Evolutionary conservation across 1,140 invertebrate species (phyloP).

Genomic region (Drosophila pseudoananassae): DNA sequence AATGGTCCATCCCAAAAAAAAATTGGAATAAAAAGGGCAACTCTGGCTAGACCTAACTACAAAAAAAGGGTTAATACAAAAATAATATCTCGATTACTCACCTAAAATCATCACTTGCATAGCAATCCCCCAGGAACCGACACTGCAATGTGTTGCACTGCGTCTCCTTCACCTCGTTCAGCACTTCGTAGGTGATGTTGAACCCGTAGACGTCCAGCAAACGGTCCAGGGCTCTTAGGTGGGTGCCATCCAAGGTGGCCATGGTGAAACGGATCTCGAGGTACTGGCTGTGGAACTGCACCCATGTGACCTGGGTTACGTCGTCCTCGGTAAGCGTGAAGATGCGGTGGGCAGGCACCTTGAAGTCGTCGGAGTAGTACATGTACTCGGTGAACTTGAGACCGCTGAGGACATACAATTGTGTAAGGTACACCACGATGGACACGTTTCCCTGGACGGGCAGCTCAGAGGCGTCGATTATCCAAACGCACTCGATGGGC

Average conservation of each 20-base stretch:
- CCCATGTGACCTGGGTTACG: constrained; percentile 88
- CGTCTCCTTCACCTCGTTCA: constrained; percentile 85
- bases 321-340: constrained; percentile 88
- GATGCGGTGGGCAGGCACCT: constrained; percentile 86
- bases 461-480: constrained; percentile 90
- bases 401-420: constrained; percentile 92
- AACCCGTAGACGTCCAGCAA: constrained; percentile 95
- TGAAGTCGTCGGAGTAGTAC: constrained; percentile 89
- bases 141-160: constrained; percentile 92
- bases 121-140: constrained; percentile 93
- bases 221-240: constrained; percentile 91
- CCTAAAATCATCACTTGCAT: constrained; percentile 88
- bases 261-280: constrained; percentile 92
- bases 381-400: constrained; percentile 93
- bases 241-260: constrained; percentile 90
- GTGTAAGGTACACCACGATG: constrained; percentile 94
- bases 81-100: constrained; percentile 85
- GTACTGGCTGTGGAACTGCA: constrained; percentile 89
- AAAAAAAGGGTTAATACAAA: too few species aligned
- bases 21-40: too few species aligned
- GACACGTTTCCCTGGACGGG: constrained; percentile 84
- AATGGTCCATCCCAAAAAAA: too few species aligned
- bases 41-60: too few species aligned
- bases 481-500: constrained; percentile 93
- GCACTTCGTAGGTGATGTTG: constrained; percentile 95